Evolutionary conservation across 1,140 invertebrate genomes (phyloP).

Genomic region (Phortica variegata): DNA sequence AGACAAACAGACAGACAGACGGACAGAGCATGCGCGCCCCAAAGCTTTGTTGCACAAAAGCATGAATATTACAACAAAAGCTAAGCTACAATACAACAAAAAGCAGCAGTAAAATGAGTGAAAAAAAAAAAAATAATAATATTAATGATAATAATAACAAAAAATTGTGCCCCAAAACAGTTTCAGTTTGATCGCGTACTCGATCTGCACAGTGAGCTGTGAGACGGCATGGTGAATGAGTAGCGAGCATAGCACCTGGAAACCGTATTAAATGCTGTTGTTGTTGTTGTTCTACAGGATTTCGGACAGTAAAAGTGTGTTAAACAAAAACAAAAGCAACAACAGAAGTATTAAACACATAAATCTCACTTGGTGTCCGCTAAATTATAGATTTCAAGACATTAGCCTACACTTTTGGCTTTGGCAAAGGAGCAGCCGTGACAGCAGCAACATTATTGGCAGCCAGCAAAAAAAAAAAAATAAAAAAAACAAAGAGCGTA

Average conservation of each 20-base stretch:
- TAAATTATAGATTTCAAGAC: conserved; percentile 57
- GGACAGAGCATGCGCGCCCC: conserved; percentile 22
- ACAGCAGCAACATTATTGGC: conserved; percentile 1
- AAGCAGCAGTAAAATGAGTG: conserved; percentile 22
- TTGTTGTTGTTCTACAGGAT: too few relatives aligned
- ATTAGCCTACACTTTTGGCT: conserved; percentile 53
- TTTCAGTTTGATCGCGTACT: conserved; percentile 23
- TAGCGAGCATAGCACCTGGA: neutral
- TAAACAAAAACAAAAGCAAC: neutral
- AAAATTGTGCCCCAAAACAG: conserved; percentile 48
- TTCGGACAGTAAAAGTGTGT: too few relatives aligned
- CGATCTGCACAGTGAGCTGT: neutral
- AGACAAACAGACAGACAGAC: neutral
- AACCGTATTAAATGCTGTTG: too few relatives aligned
- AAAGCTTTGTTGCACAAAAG: too few relatives aligned
- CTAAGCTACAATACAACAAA: conserved; percentile 6
- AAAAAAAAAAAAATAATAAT: conserved; percentile 17
- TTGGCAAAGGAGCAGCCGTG: neutral
- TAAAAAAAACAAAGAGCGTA: neutral
- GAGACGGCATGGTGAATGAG: neutral
- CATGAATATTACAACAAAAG: too few relatives aligned
- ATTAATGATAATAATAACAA: conserved; percentile 54
- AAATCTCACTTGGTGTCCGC: conserved; percentile 58
- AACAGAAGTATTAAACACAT: conserved; percentile 53
- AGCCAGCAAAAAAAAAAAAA: conserved; percentile 1